Evolutionary conservation across 2,113 vertebrate species (phyloP).

Genomic region (Mystacornis crossleyi): DNA sequence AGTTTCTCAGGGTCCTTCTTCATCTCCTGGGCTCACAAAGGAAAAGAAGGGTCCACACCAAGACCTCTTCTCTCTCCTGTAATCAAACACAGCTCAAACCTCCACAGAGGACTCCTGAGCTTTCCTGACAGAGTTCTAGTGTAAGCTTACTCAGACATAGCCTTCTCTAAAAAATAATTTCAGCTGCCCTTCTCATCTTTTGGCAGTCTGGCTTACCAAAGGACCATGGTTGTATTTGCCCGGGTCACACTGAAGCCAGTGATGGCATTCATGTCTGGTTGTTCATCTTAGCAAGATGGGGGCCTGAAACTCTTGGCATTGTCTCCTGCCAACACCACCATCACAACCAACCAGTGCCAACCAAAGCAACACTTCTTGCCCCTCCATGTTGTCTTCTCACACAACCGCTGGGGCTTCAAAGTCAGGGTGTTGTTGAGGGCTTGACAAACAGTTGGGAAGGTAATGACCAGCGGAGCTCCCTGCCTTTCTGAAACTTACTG

Average conservation of each 20-base stretch:
- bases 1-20: neutral
- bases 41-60: neutral
- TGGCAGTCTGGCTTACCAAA: neutral
- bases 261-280: neutral
- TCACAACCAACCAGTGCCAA: neutral
- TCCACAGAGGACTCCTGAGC: neutral
- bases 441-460: neutral
- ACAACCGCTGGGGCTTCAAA: neutral
- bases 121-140: neutral
- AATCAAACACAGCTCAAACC: neutral
- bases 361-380: neutral
- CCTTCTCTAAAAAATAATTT: neutral
- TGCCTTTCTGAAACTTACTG: neutral
- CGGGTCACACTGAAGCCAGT: neutral
- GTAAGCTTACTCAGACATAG: neutral
- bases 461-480: neutral
- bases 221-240: neutral
- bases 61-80: neutral
- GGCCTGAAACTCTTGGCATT: neutral
- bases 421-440: neutral
- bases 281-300: neutral
- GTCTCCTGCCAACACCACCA: neutral
- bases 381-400: fast-evolving
- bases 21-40: neutral
- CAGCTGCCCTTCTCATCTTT: neutral